Percentiles rank a stretch among this genome's conserved stretches.
These are phyloP conservation scores for Muscicapa adusta DNA, from an alignment of 2,113 vertebrate genomes.

Conservation along the genomic window DNA sequence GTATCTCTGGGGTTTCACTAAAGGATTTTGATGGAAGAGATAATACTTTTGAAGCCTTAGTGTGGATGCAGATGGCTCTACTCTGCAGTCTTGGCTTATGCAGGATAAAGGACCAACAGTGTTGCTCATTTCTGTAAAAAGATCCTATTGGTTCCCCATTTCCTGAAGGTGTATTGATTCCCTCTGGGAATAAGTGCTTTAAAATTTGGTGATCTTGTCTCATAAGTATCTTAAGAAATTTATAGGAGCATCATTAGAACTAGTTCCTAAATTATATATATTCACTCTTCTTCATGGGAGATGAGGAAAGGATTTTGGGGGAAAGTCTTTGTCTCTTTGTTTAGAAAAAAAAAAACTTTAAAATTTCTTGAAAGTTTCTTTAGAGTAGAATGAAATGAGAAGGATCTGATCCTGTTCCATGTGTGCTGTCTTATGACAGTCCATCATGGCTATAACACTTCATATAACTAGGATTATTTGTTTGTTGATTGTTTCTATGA, in stretches of 20 bases:
- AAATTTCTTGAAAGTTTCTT: background rate
- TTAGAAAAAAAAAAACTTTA: background rate
- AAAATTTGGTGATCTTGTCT: background rate
- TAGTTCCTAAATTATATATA: background rate
- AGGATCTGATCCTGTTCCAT: background rate
- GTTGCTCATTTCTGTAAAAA: background rate
- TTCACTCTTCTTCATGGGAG: background rate
- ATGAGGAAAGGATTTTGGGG: background rate
- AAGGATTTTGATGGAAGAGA: background rate
- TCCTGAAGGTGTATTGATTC: background rate
- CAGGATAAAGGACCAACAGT: background rate
- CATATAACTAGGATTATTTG: background rate
- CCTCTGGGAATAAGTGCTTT: background rate
- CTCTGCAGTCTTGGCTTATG: background rate
- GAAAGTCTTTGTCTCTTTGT: background rate
- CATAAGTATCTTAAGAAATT: background rate
- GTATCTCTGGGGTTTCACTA: background rate
- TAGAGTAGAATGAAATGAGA: background rate
- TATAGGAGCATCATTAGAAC: background rate
- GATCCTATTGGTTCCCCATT: background rate
- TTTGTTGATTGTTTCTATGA: background rate
- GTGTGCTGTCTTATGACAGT: background rate
- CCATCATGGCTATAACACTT: background rate
- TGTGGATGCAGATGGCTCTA: background rate
- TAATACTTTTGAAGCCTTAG: background rate